Evolutionary conservation across 2,113 vertebrate species (phyloP), one percentile per base, ranked within the genome.

Genomic region (Cavia aperea): DNA sequence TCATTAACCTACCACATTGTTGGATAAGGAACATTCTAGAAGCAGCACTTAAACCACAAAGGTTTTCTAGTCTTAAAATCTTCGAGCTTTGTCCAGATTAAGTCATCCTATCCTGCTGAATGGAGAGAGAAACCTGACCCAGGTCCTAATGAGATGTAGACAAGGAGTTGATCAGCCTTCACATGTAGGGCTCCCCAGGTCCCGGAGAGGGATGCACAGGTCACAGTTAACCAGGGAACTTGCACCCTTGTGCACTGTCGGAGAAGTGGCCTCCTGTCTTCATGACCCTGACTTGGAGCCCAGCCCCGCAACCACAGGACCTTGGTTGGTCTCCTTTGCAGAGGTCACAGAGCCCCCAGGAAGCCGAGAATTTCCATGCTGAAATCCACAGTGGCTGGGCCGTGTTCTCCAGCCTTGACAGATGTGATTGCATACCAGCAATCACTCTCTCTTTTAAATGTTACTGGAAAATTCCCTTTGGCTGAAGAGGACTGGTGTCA

Each of bases 401-500:
- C 14, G 7, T 36, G 49, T 2, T 33, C 18, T 31, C n/a, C 66
- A 4, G 68, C 43, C 63, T 56, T 29, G n/a, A 62, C 21, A 43
- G 4, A 51, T 8, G 18, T 16, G 26, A 29, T 26, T 24, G 12
- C 16, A 2, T 58, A 29, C 15, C 2, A 21, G 0, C 39, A 39
- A 39, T 39, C 39, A 39, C 18, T 26, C 31, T 29, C 13, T 85
- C 29, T 0, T 14, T 46, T 63, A 33, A 24, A 5, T 24, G 49
- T 70, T 7, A 10, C 21, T 14, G 70, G 21, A 54, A 90, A 49
- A 24, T 0, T 16, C 21, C 4, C 14, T 49, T 62, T 33, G 24
- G 9, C 43, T 29, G n/a, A 39, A 46, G 33, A 29, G 26, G 21
- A 23, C 84, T 70, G 62, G 24, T 12, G 1, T 3, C 78, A 13